These are phyloP conservation scores for Lasaia peninsularis DNA, from an alignment of 1,140 invertebrate genomes.

Conservation along the genomic window DNA sequence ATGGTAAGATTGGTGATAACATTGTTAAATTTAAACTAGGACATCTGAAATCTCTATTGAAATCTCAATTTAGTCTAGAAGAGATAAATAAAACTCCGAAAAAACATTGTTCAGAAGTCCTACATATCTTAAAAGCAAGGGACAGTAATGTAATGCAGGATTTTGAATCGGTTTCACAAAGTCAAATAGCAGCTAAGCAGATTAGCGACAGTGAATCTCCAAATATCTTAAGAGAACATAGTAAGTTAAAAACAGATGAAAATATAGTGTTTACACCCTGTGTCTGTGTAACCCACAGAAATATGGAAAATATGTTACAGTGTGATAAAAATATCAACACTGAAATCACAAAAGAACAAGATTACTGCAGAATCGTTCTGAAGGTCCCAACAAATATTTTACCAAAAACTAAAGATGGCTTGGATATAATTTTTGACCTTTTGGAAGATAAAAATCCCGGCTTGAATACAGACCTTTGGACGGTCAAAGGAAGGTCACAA, in stretches of 20 bases:
- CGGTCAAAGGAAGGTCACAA: slow-evolving; percentile 29
- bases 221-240: neutral
- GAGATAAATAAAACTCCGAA: neutral
- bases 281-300: no score
- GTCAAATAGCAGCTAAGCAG: neutral
- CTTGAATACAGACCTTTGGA: slow-evolving; percentile 57
- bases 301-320: slow-evolving; percentile 15
- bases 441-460: slow-evolving; percentile 60
- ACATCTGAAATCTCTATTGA: slow-evolving; percentile 47
- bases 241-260: neutral
- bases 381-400: slow-evolving; percentile 47
- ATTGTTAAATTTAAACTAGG: slow-evolving; percentile 52
- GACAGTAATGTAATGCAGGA: slow-evolving; percentile 3
- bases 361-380: slow-evolving; percentile 38
- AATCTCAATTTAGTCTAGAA: slow-evolving; percentile 29
- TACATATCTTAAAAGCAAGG: neutral
- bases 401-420: slow-evolving; percentile 46
- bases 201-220: neutral
- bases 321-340: slow-evolving; percentile 14
- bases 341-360: slow-evolving; percentile 20
- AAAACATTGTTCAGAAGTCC: neutral
- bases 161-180: neutral
- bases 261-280: neutral
- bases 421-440: slow-evolving; percentile 55
- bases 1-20: slow-evolving; percentile 35